Conservation (phyloP, 2,797 vertebrate genomes). For the Sebastes kiyomatsui region DNA sequence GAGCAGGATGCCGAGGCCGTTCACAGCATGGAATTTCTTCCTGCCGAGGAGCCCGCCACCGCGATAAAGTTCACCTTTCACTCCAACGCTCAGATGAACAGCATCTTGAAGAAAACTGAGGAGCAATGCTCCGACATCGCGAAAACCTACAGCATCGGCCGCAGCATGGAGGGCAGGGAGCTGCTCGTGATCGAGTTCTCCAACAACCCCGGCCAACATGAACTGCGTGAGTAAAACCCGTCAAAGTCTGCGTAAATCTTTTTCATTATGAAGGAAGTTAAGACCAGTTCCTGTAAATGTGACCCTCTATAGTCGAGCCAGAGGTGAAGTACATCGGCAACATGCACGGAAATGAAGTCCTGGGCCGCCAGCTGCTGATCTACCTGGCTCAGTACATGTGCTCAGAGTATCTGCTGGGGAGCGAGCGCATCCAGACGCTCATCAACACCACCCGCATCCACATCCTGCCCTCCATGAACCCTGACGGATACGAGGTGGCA, state of each 20-base stretch:
- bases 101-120: slow-evolving; percentile 84
- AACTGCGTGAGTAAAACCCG: slow-evolving; percentile 85
- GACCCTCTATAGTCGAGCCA: slow-evolving; percentile 86
- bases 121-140: slow-evolving; percentile 87
- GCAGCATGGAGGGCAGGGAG: slow-evolving; percentile 90
- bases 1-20: slow-evolving; percentile 29
- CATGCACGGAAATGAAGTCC: slow-evolving; percentile 94
- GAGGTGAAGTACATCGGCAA: slow-evolving; percentile 95
- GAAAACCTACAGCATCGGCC: slow-evolving; percentile 93
- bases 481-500: slow-evolving; percentile 93
- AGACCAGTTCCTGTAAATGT: neutral
- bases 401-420: slow-evolving; percentile 92
- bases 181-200: slow-evolving; percentile 96
- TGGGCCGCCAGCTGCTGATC: slow-evolving; percentile 94
- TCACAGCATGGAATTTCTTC: slow-evolving; percentile 29
- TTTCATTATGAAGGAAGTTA: neutral
- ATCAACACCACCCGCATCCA: slow-evolving; percentile 95
- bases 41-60: slow-evolving; percentile 69
- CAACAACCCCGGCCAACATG: slow-evolving; percentile 89
- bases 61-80: slow-evolving; percentile 87
- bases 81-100: slow-evolving; percentile 87
- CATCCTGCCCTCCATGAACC: slow-evolving; percentile 96
- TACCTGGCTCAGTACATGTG: slow-evolving; percentile 94
- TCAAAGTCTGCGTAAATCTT: neutral
- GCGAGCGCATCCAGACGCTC: slow-evolving; percentile 89